These are phyloP conservation scores for Amblyopsis hoosieri DNA, from an alignment of 2,797 vertebrate genomes.

Conservation along the genomic window DNA sequence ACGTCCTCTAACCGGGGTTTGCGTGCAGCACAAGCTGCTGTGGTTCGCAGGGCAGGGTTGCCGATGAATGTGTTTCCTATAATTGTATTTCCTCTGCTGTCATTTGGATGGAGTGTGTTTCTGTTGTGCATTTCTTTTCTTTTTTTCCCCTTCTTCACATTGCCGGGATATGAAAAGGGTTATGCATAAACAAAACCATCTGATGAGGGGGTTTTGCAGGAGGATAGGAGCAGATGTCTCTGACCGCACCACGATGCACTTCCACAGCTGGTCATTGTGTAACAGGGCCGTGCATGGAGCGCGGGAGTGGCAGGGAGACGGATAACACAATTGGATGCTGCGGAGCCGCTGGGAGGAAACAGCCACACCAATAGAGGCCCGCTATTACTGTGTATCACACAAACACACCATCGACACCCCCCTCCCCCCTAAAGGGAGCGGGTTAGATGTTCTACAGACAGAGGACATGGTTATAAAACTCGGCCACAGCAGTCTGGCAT, in stretches of 20 bases:
- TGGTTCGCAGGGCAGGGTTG: constrained; percentile 54
- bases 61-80: constrained; percentile 72
- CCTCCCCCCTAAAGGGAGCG: constrained; percentile 21
- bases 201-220: constrained; percentile 74
- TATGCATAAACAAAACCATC: constrained; percentile 80
- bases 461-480: constrained; percentile 43
- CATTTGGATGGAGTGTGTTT: constrained; percentile 74
- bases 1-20: constrained; percentile 39
- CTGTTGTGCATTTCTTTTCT: constrained; percentile 42
- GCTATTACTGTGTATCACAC: constrained; percentile 38
- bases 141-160: constrained; percentile 36
- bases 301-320: constrained; percentile 46
- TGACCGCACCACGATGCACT: constrained; percentile 40
- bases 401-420: not conserved
- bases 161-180: constrained; percentile 67
- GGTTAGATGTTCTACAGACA: constrained; percentile 37
- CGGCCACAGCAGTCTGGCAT: constrained; percentile 34
- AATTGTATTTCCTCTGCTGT: constrained; percentile 80
- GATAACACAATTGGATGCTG: constrained; percentile 51
- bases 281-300: constrained; percentile 55
- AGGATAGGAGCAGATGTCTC: constrained; percentile 73
- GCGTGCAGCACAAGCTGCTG: constrained; percentile 62
- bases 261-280: constrained; percentile 73
- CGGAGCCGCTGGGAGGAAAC: constrained; percentile 47
- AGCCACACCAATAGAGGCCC: constrained; percentile 43